Conservation (phyloP, 2,888 invertebrate genomes). For the Tetragonula carbonaria region DNA sequence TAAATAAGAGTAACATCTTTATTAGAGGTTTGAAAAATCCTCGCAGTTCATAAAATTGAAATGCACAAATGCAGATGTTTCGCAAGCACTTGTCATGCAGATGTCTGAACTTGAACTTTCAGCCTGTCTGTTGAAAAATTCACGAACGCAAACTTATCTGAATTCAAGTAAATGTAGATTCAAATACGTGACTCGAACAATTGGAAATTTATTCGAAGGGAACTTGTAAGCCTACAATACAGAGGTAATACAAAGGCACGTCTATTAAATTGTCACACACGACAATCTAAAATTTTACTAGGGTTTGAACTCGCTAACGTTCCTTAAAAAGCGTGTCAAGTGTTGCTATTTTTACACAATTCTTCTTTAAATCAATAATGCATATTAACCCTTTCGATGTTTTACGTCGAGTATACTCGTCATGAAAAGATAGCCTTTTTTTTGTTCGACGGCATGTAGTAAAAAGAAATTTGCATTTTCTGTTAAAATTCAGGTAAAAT, state of each 20-base stretch:
- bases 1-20: background rate
- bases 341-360: background rate
- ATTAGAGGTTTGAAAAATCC: background rate
- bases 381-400: background rate
- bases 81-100: background rate
- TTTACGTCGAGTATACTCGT: too few relatives aligned
- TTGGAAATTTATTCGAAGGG: background rate
- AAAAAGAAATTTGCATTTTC: too few relatives aligned
- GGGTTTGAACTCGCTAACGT: background rate
- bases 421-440: too few relatives aligned
- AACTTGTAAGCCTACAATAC: background rate
- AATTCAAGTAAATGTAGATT: background rate
- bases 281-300: background rate
- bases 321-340: background rate
- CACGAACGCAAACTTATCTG: background rate
- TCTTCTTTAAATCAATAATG: background rate
- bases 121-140: background rate
- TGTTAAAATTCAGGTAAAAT: too few relatives aligned
- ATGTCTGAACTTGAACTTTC: constrained; percentile 13
- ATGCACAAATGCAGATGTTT: constrained; percentile 1
- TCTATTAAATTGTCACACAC: background rate
- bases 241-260: too few relatives aligned
- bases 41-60: background rate
- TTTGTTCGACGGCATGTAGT: too few relatives aligned
- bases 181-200: background rate